These are phyloP conservation scores for Eutrigla gurnardus DNA, from an alignment of 2,797 vertebrate species.

Conservation along the genomic window DNA sequence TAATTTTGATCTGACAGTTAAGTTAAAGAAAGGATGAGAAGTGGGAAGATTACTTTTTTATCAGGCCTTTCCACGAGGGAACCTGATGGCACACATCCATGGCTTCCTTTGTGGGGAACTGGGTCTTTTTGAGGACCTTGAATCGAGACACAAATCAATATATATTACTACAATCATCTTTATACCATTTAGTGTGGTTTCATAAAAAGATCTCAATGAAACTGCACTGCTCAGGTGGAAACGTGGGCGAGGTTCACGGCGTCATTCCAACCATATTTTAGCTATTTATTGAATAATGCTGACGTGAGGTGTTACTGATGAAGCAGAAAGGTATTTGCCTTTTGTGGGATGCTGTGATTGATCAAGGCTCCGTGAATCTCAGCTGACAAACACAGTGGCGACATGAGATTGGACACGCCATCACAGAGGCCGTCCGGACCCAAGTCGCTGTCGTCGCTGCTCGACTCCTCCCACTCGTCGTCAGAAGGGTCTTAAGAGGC, in stretches of 20 bases:
- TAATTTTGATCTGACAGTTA: neutral
- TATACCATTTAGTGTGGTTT: neutral
- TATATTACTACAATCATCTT: neutral
- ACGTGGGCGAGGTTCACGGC: neutral
- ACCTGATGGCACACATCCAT: constrained; percentile 86
- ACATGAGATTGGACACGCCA: constrained; percentile 82
- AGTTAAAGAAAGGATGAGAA: neutral
- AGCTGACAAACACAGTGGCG: constrained; percentile 94
- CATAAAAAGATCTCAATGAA: neutral
- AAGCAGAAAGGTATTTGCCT: constrained; percentile 79
- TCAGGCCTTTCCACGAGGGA: constrained; percentile 90
- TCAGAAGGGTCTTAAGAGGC: constrained; percentile 89
- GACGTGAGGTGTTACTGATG: neutral
- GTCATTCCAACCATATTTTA: constrained; percentile 4
- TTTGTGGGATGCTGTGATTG: constrained; percentile 90
- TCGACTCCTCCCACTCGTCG: constrained; percentile 96
- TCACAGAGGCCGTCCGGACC: constrained; percentile 88
- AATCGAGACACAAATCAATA: neutral
- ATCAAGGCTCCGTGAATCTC: constrained; percentile 91
- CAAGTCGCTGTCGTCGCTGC: constrained; percentile 94
- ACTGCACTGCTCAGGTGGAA: neutral
- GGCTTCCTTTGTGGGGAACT: constrained; percentile 87
- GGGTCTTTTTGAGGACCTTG: constrained; percentile 94
- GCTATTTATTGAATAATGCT: neutral
- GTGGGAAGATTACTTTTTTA: constrained; percentile 88